Conservation (phyloP, 2,113 vertebrate genomes). For the Tragelaphus buxtoni region DNA sequence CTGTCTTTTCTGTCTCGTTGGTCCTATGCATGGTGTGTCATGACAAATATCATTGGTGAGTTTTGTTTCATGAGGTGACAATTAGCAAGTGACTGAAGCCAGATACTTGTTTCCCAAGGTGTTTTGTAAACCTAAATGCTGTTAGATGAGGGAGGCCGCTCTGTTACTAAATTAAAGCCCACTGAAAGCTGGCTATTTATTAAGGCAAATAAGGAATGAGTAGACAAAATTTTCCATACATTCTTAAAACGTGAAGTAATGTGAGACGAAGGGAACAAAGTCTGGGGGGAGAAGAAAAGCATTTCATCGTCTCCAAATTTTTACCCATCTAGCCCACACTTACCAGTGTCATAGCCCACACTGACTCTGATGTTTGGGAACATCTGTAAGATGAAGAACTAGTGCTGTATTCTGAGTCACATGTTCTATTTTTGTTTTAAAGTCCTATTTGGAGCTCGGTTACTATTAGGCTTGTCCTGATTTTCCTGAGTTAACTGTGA, state of each 20-base stretch:
- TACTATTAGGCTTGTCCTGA: slow-evolving; percentile 56
- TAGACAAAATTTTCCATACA: slow-evolving; percentile 7
- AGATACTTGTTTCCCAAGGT: slow-evolving; percentile 10
- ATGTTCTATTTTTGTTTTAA: slow-evolving; percentile 64
- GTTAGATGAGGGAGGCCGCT: background rate
- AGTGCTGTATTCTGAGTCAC: slow-evolving; percentile 57
- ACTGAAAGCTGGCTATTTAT: slow-evolving; percentile 11
- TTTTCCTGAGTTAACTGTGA: slow-evolving; percentile 50
- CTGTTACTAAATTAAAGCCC: slow-evolving; percentile 29
- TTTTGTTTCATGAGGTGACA: slow-evolving; percentile 15
- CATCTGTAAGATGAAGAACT: slow-evolving; percentile 55
- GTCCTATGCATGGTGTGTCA: background rate
- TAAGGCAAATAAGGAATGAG: slow-evolving; percentile 21
- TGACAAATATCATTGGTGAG: background rate
- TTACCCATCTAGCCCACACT: background rate
- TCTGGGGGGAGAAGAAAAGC: background rate
- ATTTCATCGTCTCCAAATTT: background rate
- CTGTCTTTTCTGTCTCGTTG: slow-evolving; percentile 26
- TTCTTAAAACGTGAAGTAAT: background rate
- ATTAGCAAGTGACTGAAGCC: slow-evolving; percentile 17
- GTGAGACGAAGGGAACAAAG: background rate
- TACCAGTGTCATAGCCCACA: slow-evolving; percentile 12
- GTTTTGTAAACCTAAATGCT: slow-evolving; percentile 27
- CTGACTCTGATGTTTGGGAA: slow-evolving; percentile 25
- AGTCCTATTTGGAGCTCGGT: slow-evolving; percentile 44